A percentile compares a stretch with the other conserved stretches of the same genome.
phyloP scores from a whole-genome alignment of 2,888 invertebrate genomes.

The Microctonus hyperodae region DNA sequence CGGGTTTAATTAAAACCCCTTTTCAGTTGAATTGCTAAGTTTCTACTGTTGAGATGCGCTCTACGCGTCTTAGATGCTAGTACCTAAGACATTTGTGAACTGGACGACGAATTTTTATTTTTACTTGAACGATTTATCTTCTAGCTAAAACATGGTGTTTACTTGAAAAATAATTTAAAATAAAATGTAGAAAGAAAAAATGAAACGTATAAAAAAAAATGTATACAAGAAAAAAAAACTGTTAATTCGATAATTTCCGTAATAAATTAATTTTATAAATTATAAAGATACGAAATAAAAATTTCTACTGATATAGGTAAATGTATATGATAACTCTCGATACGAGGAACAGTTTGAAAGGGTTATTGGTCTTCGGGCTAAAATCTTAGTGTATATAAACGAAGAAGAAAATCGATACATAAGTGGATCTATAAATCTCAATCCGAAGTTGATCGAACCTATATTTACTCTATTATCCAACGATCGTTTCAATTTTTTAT shows the following conservation, averaged over 20 bases:
- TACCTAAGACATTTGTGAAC: constrained; percentile 11
- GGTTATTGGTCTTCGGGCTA: constrained; percentile 43
- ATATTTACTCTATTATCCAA: constrained; percentile 62
- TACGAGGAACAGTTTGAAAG: constrained; percentile 28
- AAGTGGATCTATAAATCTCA: constrained; percentile 62
- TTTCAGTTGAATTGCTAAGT: constrained; percentile 46
- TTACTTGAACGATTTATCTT: constrained; percentile 8
- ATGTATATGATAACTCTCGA: neutral
- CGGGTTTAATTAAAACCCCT: constrained; percentile 63
- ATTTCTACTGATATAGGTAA: constrained; percentile 1
- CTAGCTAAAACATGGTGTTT: neutral
- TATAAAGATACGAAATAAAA: constrained; percentile 18
- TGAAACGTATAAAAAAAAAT: no score
- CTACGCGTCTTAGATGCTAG: constrained; percentile 22
- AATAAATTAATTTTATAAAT: neutral
- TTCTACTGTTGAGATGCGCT: constrained; percentile 35
- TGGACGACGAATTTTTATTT: constrained; percentile 8
- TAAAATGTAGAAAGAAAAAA: no score
- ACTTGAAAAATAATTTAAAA: no score
- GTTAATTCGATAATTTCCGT: neutral
- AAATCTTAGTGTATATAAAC: constrained; percentile 9
- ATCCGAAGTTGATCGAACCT: constrained; percentile 50
- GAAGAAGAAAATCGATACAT: constrained; percentile 36
- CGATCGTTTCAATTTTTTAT: constrained; percentile 29
- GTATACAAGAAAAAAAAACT: neutral